phyloP scores from a whole-genome alignment of 2,797 vertebrate genomes.

The Lepidocolaptes lacrymiger region DNA sequence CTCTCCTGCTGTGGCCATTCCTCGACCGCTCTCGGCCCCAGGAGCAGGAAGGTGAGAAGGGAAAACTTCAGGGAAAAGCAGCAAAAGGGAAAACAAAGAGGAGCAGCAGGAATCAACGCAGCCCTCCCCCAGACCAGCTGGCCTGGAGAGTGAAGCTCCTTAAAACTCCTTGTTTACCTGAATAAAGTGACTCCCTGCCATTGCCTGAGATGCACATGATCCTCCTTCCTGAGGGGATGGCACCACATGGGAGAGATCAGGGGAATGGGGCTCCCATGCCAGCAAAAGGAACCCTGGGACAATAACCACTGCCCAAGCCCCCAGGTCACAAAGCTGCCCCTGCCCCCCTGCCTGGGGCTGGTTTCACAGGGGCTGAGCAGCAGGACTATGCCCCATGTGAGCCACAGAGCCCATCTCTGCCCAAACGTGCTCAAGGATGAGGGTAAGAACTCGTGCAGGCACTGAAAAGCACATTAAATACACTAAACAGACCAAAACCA shows the following conservation, averaged over 20 bases:
- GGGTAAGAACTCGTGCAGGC: not conserved
- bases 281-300: not conserved
- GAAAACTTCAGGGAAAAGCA: constrained; percentile 15
- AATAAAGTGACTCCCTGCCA: not conserved
- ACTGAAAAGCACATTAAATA: not conserved
- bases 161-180: constrained; percentile 36
- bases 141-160: not conserved
- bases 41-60: not conserved
- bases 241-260: not conserved
- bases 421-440: not conserved
- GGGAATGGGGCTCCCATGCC: not conserved
- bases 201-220: not conserved
- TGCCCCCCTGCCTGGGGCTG: not conserved
- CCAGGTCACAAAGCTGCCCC: not conserved
- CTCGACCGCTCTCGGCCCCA: not conserved
- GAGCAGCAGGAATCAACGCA: not conserved
- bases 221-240: not conserved
- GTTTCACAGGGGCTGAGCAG: not conserved
- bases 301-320: accelerated
- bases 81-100: constrained; percentile 17
- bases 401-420: not conserved
- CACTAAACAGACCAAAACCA: accelerated
- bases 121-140: constrained; percentile 28
- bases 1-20: not conserved
- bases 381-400: not conserved